These are phyloP conservation scores for Contarinia nasturtii DNA, from an alignment of 1,140 invertebrate genomes.

Conservation along the genomic window DNA sequence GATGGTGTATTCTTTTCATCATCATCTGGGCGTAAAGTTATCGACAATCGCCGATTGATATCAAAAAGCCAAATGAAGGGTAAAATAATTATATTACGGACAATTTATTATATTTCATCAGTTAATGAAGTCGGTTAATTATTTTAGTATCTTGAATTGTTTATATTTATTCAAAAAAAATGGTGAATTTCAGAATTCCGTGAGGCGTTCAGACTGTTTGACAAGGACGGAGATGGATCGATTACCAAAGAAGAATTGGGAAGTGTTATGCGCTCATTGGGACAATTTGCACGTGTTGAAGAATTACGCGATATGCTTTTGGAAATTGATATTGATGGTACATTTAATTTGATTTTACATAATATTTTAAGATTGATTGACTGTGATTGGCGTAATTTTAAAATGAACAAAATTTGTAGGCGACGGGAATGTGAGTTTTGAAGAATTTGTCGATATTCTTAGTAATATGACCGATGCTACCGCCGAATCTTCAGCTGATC, in stretches of 20 bases:
- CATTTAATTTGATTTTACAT: conserved; percentile 11
- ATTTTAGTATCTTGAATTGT: background rate
- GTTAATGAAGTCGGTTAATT: background rate
- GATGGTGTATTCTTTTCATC: conserved; percentile 1
- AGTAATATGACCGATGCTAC: conserved; percentile 50
- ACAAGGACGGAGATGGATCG: conserved; percentile 73
- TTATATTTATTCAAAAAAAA: background rate
- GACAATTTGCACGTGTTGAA: conserved; percentile 66
- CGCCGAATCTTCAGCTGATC: conserved; percentile 39
- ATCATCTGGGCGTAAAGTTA: conserved; percentile 16
- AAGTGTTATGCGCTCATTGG: conserved; percentile 63
- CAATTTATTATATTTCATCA: background rate
- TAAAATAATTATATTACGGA: conserved; percentile 14
- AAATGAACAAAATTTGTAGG: conserved; percentile 28
- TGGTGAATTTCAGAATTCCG: conserved; percentile 47
- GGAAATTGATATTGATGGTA: conserved; percentile 76
- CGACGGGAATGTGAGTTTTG: conserved; percentile 78
- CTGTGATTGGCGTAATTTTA: background rate
- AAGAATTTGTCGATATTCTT: conserved; percentile 81
- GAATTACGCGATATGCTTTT: conserved; percentile 74
- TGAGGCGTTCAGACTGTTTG: conserved; percentile 73
- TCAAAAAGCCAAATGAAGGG: conserved; percentile 60
- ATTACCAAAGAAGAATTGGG: conserved; percentile 75
- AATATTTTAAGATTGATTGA: background rate
- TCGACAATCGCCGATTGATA: conserved; percentile 34